These are phyloP conservation scores for Chunga burmeisteri DNA, from an alignment of 2,113 vertebrate species.

Conservation along the genomic window DNA sequence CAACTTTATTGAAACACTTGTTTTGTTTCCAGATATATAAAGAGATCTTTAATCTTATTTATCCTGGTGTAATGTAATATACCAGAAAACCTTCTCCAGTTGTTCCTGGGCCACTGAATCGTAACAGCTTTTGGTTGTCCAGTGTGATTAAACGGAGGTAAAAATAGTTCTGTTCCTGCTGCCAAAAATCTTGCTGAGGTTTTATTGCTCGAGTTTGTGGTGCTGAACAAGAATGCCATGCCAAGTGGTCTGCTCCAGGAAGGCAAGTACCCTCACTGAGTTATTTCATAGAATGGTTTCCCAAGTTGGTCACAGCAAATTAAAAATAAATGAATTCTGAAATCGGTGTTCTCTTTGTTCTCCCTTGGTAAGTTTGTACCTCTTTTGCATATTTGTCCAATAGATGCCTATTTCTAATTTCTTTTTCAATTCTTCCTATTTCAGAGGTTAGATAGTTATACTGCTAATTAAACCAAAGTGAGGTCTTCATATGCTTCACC, in stretches of 20 bases:
- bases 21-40: slow-evolving; percentile 17
- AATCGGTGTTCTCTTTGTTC: neutral
- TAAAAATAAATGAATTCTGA: neutral
- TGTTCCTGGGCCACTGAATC: slow-evolving; percentile 3
- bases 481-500: neutral
- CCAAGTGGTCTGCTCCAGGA: neutral
- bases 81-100: neutral
- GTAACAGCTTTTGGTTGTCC: neutral
- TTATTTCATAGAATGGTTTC: neutral
- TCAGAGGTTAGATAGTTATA: neutral
- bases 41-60: slow-evolving; percentile 21
- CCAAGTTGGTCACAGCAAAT: neutral
- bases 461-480: neutral
- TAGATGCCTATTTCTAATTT: neutral
- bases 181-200: slow-evolving; percentile 13
- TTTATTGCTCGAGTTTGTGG: neutral
- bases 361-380: neutral
- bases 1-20: neutral
- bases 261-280: neutral
- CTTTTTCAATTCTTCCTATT: neutral
- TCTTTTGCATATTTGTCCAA: neutral
- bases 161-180: slow-evolving; percentile 29
- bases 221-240: neutral
- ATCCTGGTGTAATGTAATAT: neutral
- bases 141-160: slow-evolving; percentile 22